These are phyloP conservation scores for Anoplopoma fimbria DNA, from an alignment of 2,113 vertebrate species.

Conservation along the genomic window DNA sequence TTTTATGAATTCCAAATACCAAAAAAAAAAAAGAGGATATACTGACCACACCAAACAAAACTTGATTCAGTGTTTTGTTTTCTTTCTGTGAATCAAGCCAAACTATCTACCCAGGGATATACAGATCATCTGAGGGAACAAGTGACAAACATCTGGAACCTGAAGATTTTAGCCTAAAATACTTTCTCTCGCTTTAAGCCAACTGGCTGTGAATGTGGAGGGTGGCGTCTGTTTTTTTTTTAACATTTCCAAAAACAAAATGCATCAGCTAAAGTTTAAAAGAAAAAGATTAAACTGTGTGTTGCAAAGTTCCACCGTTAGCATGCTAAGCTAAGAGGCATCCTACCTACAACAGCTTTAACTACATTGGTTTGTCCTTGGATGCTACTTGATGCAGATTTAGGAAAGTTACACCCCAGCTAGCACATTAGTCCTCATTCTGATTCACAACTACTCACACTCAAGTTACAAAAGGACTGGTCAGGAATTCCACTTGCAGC, in stretches of 20 bases:
- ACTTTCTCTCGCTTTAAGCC: conserved; percentile 14
- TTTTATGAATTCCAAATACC: conserved; percentile 57
- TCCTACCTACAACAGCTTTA: not conserved
- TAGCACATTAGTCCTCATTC: no score
- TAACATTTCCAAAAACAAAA: no score
- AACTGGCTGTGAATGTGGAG: not conserved
- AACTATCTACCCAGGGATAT: conserved; percentile 33
- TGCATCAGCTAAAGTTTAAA: not conserved
- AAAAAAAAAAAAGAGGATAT: conserved; percentile 54
- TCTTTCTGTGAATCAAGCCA: conserved; percentile 52
- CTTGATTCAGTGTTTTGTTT: conserved; percentile 44
- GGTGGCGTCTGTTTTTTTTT: no score
- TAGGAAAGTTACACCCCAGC: no score
- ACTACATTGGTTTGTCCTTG: not conserved
- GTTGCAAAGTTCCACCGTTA: not conserved
- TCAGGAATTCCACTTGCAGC: fast-evolving
- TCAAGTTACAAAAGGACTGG: not conserved
- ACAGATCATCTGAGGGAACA: conserved; percentile 52
- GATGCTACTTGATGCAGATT: no score
- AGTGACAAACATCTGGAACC: conserved; percentile 68
- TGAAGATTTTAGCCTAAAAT: conserved; percentile 38
- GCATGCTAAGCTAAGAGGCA: not conserved
- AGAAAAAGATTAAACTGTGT: not conserved
- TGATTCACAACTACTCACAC: not conserved
- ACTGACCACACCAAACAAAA: conserved; percentile 15